phyloP scores from a whole-genome alignment of 2,888 invertebrate genomes.

The Lasioglossum morio region DNA sequence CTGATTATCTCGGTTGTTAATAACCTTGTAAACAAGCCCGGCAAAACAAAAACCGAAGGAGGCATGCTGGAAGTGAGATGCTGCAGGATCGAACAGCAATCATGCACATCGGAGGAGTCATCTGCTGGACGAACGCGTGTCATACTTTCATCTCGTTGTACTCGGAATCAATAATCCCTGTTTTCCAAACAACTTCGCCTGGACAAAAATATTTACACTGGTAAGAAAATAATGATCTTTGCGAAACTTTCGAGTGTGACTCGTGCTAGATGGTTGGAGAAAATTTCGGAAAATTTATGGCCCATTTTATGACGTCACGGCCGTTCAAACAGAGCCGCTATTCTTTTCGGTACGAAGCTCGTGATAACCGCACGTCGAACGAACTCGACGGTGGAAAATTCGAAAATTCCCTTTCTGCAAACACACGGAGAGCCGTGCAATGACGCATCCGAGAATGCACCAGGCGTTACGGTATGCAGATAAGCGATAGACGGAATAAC shows the following conservation, averaged over 20 bases:
- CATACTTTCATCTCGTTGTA: background rate
- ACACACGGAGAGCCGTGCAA: background rate
- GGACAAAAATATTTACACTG: background rate
- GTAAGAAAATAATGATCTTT: too few species aligned
- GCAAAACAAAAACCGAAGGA: constrained; percentile 47
- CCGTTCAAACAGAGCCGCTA: background rate
- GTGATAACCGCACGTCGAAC: background rate
- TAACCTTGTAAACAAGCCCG: constrained; percentile 65
- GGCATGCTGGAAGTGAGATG: constrained; percentile 21
- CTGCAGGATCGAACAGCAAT: background rate
- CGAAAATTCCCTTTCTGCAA: constrained; percentile 33
- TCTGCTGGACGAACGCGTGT: background rate
- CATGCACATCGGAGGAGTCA: background rate
- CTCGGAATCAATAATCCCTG: background rate
- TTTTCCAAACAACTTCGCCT: background rate
- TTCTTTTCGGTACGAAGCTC: background rate
- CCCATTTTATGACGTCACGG: background rate
- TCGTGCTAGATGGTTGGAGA: background rate
- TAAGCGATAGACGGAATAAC: constrained; percentile 62
- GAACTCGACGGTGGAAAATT: constrained; percentile 42
- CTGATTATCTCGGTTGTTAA: constrained; percentile 71
- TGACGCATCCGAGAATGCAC: constrained; percentile 57
- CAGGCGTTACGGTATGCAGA: constrained; percentile 56
- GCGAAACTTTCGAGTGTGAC: background rate
- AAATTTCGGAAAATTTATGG: background rate